Conservation (phyloP, 2,113 vertebrate genomes). For the Globicephala melas region DNA sequence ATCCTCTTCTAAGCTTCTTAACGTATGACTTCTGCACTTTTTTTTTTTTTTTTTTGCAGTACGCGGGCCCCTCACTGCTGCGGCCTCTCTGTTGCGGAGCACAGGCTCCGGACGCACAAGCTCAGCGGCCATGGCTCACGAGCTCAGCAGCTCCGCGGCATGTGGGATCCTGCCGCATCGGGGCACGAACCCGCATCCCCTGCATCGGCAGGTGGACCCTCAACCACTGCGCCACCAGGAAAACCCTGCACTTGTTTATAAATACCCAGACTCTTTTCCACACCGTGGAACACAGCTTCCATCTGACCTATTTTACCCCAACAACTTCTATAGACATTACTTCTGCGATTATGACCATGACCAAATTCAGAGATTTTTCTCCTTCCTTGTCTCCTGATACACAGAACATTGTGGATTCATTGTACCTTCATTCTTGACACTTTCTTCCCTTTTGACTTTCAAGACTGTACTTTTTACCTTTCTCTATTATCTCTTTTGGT, state of each 20-base stretch:
- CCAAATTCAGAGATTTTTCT: background rate
- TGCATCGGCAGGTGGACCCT: too few relatives aligned
- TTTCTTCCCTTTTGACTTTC: background rate
- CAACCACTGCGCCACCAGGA: too few relatives aligned
- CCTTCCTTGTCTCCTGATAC: background rate
- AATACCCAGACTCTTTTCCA: background rate
- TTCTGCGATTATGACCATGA: background rate
- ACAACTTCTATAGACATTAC: background rate
- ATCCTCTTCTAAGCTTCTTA: background rate
- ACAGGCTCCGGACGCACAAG: too few relatives aligned
- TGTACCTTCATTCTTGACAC: background rate
- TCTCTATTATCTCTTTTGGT: background rate
- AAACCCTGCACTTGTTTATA: background rate
- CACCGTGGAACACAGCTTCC: background rate
- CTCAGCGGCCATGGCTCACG: too few relatives aligned
- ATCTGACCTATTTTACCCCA: background rate
- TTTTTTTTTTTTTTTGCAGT: background rate
- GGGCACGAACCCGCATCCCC: too few relatives aligned
- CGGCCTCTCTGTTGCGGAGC: too few relatives aligned
- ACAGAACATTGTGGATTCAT: background rate
- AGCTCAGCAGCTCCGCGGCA: too few relatives aligned
- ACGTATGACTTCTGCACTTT: background rate
- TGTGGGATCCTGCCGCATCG: too few relatives aligned
- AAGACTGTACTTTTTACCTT: background rate
- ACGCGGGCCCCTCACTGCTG: too few relatives aligned